phyloP scores from a whole-genome alignment of 2,797 vertebrate genomes.

The Scolopax bukidnonensis region DNA sequence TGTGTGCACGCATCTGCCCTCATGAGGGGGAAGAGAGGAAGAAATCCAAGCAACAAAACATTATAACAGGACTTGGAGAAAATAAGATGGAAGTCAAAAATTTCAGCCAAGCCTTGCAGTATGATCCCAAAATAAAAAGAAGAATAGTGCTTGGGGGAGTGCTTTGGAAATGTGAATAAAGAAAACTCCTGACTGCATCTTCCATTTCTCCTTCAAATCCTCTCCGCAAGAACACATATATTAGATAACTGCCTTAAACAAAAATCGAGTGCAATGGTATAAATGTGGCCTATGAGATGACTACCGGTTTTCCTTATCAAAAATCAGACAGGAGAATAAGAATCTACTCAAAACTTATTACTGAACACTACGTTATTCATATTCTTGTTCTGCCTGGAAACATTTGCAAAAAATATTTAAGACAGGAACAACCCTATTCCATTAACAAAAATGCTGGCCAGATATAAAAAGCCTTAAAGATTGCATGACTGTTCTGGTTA shows the following conservation, averaged over 20 bases:
- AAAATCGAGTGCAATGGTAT: background rate
- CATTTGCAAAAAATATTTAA: slow-evolving; percentile 53
- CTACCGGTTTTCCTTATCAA: background rate
- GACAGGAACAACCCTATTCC: slow-evolving; percentile 11
- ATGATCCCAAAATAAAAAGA: background rate
- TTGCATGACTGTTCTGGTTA: slow-evolving; percentile 1
- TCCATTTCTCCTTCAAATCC: background rate
- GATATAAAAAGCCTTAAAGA: slow-evolving; percentile 60
- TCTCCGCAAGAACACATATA: background rate
- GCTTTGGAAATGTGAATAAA: background rate
- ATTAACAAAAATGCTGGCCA: slow-evolving; percentile 56
- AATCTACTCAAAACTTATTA: background rate
- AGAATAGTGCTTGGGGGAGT: background rate
- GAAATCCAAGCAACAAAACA: background rate
- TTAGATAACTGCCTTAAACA: background rate
- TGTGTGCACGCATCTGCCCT: background rate
- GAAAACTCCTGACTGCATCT: background rate
- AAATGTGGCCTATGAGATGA: background rate
- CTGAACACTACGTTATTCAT: slow-evolving; percentile 45
- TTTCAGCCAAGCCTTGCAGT: background rate
- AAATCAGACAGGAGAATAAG: slow-evolving; percentile 2
- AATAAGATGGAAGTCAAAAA: background rate
- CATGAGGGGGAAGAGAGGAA: background rate
- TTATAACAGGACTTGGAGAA: background rate
- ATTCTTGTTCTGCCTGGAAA: slow-evolving; percentile 38